These are phyloP conservation scores for Morus bassanus DNA, from an alignment of 2,797 vertebrate species.

Conservation along the genomic window DNA sequence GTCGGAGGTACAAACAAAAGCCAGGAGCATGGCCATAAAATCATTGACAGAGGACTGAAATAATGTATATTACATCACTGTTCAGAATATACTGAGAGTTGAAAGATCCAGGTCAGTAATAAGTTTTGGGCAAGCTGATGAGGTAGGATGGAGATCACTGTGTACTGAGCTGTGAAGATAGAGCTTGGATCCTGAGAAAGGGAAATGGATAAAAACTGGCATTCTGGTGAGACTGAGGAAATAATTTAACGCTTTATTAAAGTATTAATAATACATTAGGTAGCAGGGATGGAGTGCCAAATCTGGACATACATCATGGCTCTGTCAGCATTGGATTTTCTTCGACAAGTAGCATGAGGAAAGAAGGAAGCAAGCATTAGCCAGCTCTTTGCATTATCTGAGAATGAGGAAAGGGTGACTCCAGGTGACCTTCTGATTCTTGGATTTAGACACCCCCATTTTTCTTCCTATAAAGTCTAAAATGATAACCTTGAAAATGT, in stretches of 20 bases:
- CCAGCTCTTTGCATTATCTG: not conserved
- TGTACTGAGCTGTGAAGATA: not conserved
- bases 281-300: not conserved
- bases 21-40: not conserved
- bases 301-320: not conserved
- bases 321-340: not conserved
- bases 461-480: not conserved
- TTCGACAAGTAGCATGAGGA: not conserved
- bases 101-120: not conserved
- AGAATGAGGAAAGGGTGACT: not conserved
- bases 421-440: not conserved
- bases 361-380: not conserved
- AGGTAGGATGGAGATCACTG: not conserved
- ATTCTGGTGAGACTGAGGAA: not conserved
- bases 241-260: not conserved
- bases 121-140: not conserved
- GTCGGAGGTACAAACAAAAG: not conserved
- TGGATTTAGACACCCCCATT: not conserved
- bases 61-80: not conserved
- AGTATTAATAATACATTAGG: not conserved
- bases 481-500: not conserved
- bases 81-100: not conserved
- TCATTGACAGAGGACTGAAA: not conserved
- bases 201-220: not conserved
- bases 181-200: not conserved